A percentile compares a stretch with the other conserved stretches of the same genome.
Conservation (phyloP, 2,113 vertebrate species). For the Ranitomeya imitator region DNA sequence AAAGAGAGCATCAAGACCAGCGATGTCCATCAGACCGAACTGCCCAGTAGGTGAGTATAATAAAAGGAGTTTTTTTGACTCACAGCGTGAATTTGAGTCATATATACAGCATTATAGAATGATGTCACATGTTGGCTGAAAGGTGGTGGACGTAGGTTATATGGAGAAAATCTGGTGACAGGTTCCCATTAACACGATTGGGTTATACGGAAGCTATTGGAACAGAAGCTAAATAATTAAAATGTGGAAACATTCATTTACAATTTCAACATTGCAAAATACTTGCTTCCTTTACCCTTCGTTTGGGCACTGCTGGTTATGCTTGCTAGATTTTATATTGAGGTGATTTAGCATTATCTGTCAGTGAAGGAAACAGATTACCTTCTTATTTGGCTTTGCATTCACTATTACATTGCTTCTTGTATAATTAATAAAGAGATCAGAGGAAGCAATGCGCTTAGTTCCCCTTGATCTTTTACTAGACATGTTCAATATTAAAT, state of each 20-base stretch:
- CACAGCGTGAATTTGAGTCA: too few relatives aligned
- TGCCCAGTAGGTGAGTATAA: too few relatives aligned
- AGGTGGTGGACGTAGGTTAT: too few relatives aligned
- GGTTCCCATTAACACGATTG: too few relatives aligned
- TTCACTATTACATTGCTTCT: constrained; percentile 25
- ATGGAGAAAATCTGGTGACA: too few relatives aligned
- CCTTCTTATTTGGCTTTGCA: constrained; percentile 1
- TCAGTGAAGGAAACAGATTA: not conserved
- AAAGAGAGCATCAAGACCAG: too few relatives aligned
- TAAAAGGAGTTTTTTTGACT: too few relatives aligned
- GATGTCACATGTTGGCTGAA: too few relatives aligned
- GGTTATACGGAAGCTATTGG: too few relatives aligned
- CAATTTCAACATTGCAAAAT: not conserved
- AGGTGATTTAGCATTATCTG: not conserved
- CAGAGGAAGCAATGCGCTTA: constrained; percentile 14
- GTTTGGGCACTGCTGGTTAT: not conserved
- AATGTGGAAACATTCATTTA: not conserved
- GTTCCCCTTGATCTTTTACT: constrained; percentile 15
- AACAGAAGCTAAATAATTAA: too few relatives aligned
- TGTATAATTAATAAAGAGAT: constrained; percentile 33
- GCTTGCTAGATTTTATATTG: not conserved
- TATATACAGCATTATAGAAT: too few relatives aligned
- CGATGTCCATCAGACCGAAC: too few relatives aligned
- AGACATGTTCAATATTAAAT: constrained; percentile 27
- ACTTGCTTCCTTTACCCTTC: not conserved